phyloP scores from a whole-genome alignment of 2,113 vertebrate species.

The Neopipo cinnamomea region DNA sequence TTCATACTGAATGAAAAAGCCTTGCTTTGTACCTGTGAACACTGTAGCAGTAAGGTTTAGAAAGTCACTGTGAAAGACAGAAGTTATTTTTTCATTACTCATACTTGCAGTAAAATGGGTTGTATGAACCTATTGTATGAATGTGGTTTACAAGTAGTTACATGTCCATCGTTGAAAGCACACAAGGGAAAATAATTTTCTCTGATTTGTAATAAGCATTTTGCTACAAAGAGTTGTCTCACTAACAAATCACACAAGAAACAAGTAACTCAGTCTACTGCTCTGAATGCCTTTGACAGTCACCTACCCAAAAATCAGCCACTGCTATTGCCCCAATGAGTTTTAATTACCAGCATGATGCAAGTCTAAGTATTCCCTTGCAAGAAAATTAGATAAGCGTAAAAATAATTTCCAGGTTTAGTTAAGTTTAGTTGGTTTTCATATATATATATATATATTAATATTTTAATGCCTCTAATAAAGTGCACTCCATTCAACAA shows the following conservation, averaged over 20 bases:
- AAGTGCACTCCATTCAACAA: neutral
- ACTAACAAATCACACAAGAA: neutral
- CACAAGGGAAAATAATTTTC: neutral
- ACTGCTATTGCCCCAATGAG: neutral
- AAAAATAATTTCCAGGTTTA: neutral
- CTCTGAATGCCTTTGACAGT: conserved; percentile 14
- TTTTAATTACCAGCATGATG: neutral
- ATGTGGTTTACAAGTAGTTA: neutral
- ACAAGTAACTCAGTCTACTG: neutral
- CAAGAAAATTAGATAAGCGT: neutral
- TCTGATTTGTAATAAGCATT: neutral
- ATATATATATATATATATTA: neutral
- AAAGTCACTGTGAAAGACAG: neutral
- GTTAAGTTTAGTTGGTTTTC: neutral
- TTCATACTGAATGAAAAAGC: neutral
- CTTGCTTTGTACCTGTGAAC: neutral
- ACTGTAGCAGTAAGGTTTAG: neutral
- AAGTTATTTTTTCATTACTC: neutral
- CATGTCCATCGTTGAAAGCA: neutral
- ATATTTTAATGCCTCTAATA: neutral
- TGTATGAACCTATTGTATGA: neutral
- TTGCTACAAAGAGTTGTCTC: neutral
- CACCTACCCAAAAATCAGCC: neutral
- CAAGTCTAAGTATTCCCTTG: neutral
- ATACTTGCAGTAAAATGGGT: neutral